A percentile compares a stretch with the other conserved stretches of the same genome.
Evolutionary conservation across 2,113 vertebrate genomes (phyloP).

Genomic region (Pangasianodon hypophthalmus): DNA sequence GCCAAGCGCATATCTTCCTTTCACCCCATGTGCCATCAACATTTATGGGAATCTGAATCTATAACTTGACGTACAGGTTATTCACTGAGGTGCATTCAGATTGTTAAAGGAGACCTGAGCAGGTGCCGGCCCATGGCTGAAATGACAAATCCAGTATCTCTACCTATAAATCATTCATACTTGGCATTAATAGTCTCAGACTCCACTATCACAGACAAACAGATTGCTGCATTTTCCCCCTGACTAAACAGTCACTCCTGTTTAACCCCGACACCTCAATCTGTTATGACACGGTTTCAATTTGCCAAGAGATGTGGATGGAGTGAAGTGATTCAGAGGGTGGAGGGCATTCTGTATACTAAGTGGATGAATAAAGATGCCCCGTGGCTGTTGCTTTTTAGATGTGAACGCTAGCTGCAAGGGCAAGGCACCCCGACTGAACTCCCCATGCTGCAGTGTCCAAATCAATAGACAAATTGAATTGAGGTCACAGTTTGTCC

Average conservation of each 20-base stretch:
- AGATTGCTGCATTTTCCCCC: conserved; percentile 56
- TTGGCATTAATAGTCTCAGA: conserved; percentile 68
- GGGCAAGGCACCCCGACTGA: conserved; percentile 59
- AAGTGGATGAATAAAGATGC: conserved; percentile 45
- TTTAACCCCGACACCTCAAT: conserved; percentile 65
- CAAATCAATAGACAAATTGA: conserved; percentile 77
- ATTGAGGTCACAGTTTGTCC: conserved; percentile 77
- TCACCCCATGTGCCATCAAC: background rate
- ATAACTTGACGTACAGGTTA: background rate
- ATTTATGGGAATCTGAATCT: conserved; percentile 16
- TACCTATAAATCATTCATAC: conserved; percentile 67
- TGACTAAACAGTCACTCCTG: conserved; percentile 56
- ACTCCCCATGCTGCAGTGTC: conserved; percentile 41
- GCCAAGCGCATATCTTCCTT: background rate
- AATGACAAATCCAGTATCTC: conserved; percentile 67
- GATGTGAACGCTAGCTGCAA: conserved; percentile 62
- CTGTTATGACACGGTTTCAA: conserved; percentile 71
- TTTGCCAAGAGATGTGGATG: conserved; percentile 59
- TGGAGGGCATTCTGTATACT: conserved; percentile 45
- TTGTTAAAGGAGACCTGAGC: conserved; percentile 46
- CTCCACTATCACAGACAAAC: conserved; percentile 60
- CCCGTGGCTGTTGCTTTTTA: conserved; percentile 55
- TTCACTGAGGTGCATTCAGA: background rate
- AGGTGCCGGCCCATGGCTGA: conserved; percentile 60
- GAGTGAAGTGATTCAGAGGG: conserved; percentile 15